Evolutionary conservation across 2,888 invertebrate species (phyloP).

Genomic region (Iselma pallidipennis): DNA sequence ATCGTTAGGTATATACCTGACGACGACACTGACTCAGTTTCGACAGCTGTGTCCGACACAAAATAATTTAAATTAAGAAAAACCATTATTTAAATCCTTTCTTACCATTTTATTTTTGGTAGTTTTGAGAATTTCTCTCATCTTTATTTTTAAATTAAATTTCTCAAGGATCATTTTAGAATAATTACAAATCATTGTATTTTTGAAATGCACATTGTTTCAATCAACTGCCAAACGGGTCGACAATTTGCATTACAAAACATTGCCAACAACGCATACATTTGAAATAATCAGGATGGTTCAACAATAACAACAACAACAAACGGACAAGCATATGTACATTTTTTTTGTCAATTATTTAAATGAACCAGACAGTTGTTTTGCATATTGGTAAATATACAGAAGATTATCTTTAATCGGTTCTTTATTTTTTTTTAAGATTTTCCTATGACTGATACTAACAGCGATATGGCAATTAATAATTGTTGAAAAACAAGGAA

Average conservation of each 20-base stretch:
- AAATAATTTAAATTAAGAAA: conserved; percentile 10
- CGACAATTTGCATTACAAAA: conserved; percentile 20
- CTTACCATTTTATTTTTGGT: too few relatives aligned
- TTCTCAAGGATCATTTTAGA: not conserved
- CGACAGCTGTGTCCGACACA: conserved; percentile 7
- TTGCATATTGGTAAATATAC: conserved; percentile 17
- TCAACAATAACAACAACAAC: not conserved
- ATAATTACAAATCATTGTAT: not conserved
- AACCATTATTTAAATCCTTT: too few relatives aligned
- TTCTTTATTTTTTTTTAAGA: too few relatives aligned
- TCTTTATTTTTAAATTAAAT: not conserved
- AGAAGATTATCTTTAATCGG: not conserved
- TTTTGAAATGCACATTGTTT: not conserved
- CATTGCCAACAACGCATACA: conserved; percentile 13
- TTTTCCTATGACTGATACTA: too few relatives aligned
- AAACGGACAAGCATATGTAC: conserved; percentile 13
- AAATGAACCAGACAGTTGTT: conserved; percentile 22
- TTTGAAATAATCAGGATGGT: conserved; percentile 15
- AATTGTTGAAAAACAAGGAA: conserved; percentile 6
- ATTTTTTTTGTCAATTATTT: conserved; percentile 24
- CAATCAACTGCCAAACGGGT: conserved; percentile 9
- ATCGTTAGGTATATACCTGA: not conserved
- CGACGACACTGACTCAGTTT: conserved; percentile 7
- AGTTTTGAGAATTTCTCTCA: too few relatives aligned
- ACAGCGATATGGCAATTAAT: too few relatives aligned